Percentiles rank a stretch among this genome's conserved stretches.
These are phyloP conservation scores for Bradypus variegatus DNA, from an alignment of 2,797 vertebrate species.

Conservation along the genomic window DNA sequence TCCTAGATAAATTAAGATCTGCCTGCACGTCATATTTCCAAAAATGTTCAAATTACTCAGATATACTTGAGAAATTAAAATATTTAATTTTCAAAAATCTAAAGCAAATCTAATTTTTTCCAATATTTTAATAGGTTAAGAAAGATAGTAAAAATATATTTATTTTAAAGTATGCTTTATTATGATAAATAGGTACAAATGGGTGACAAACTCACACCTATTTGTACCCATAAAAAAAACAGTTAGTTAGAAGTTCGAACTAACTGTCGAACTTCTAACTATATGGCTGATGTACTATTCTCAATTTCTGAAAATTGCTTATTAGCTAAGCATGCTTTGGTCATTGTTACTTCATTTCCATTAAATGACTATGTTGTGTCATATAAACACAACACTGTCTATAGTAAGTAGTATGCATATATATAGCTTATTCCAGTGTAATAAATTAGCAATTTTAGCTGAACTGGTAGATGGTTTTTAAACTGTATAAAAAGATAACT, in stretches of 20 bases:
- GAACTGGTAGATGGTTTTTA: neutral
- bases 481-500: neutral
- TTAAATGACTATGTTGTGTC: neutral
- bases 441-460: neutral
- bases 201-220: no score
- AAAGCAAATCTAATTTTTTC: neutral
- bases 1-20: neutral
- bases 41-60: neutral
- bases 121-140: neutral
- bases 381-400: neutral
- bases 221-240: no score
- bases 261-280: neutral
- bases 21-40: neutral
- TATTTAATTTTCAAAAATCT: conserved; percentile 2
- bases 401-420: no score
- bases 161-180: neutral
- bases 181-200: neutral
- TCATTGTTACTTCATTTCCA: neutral
- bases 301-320: conserved; percentile 1
- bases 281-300: neutral
- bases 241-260: no score
- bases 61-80: neutral
- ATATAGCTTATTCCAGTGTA: neutral
- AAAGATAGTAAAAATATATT: neutral
- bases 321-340: neutral